phyloP scores from a whole-genome alignment of 1,140 invertebrate species.

The Carcinoscorpius rotundicauda region DNA sequence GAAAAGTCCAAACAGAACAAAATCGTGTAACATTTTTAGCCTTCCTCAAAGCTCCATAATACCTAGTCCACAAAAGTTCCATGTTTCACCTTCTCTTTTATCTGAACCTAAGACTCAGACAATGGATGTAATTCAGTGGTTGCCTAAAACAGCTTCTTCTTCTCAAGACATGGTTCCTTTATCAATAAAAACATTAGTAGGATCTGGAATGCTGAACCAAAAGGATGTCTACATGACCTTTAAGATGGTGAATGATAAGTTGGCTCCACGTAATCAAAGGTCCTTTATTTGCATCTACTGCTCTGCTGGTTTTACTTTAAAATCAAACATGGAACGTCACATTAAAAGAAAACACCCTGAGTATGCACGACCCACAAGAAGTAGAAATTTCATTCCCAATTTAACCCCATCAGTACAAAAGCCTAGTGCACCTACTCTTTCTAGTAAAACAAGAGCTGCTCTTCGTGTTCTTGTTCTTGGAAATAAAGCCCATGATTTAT shows the following conservation, averaged over 20 bases:
- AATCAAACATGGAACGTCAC: conserved; percentile 86
- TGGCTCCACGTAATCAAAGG: conserved; percentile 55
- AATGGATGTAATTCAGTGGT: no score
- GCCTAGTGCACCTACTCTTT: conserved; percentile 14
- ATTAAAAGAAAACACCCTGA: conserved; percentile 88
- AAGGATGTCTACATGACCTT: conserved; percentile 11
- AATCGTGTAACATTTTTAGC: no score
- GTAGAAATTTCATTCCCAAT: conserved; percentile 16
- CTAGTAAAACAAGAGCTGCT: conserved; percentile 22
- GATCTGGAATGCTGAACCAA: no score
- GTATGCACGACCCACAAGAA: conserved; percentile 17
- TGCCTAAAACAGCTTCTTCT: no score
- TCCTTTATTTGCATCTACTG: conserved; percentile 81
- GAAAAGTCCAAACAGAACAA: no score
- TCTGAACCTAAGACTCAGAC: no score
- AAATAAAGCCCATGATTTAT: conserved; percentile 13
- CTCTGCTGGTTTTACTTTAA: conserved; percentile 70
- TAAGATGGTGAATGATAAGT: conserved; percentile 74
- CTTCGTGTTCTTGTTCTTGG: conserved; percentile 16
- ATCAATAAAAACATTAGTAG: no score
- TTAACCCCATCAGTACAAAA: conserved; percentile 12
- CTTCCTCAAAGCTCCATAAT: no score
- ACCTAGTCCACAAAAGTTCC: no score
- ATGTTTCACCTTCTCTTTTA: no score
- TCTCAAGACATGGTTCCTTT: neutral